phyloP scores from a whole-genome alignment of 2,113 vertebrate species.

The Silurus glanis region DNA sequence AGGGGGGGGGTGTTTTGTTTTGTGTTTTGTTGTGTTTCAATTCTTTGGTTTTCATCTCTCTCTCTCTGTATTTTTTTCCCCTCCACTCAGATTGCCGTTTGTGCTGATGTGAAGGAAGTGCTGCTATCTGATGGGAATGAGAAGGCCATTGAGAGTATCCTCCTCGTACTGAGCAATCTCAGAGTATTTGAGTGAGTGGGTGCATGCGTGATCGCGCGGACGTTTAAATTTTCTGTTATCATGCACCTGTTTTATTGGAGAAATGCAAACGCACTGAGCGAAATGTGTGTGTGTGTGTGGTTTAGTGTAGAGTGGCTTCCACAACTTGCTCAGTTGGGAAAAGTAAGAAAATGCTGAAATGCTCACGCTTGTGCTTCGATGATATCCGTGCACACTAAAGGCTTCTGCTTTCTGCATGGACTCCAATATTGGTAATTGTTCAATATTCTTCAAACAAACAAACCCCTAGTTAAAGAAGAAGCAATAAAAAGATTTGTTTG shows the following conservation, averaged over 20 bases:
- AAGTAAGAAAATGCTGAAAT: not conserved
- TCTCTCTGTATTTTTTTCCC: constrained; percentile 42
- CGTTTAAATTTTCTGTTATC: constrained; percentile 28
- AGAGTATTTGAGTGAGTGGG: constrained; percentile 42
- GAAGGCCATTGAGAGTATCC: constrained; percentile 99
- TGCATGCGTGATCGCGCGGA: constrained; percentile 20
- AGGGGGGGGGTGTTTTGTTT: constrained; percentile 39
- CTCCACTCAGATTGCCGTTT: constrained; percentile 90
- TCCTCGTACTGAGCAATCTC: constrained; percentile 65
- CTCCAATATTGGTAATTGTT: not conserved
- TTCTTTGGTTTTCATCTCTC: constrained; percentile 58
- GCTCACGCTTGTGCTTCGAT: too few species aligned
- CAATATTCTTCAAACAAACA: not conserved
- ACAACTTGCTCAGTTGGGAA: not conserved
- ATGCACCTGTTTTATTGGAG: not conserved
- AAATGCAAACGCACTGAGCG: not conserved
- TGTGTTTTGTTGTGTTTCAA: constrained; percentile 60
- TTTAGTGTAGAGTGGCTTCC: not conserved
- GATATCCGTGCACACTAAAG: constrained; percentile 11
- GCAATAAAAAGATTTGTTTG: not conserved
- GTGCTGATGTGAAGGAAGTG: constrained; percentile 98
- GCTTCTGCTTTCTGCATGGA: not conserved
- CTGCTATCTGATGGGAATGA: constrained; percentile 99
- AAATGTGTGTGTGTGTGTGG: not conserved
- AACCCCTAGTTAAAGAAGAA: not conserved